Evolutionary conservation across 2,797 vertebrate species (phyloP).

Genomic region (Anomalospiza imberbis): DNA sequence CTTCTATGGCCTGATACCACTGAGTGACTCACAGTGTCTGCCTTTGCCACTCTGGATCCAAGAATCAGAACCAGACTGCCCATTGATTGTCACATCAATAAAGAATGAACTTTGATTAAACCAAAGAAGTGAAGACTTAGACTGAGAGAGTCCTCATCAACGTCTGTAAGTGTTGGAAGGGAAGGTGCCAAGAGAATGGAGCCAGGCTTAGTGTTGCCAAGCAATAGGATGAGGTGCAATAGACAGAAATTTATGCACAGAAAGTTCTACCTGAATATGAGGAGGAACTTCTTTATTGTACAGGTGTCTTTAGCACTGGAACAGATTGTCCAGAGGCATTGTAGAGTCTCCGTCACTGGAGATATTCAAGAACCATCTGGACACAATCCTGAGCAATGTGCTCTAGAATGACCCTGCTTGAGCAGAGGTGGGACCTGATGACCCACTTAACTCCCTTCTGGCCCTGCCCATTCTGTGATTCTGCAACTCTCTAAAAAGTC

Average conservation of each 20-base stretch:
- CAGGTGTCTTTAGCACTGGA: too few species aligned
- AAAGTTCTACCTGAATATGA: not conserved
- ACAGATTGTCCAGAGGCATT: not conserved
- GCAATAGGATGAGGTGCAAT: not conserved
- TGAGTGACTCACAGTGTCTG: not conserved
- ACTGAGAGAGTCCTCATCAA: not conserved
- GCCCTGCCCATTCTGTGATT: not conserved
- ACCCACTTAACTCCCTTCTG: not conserved
- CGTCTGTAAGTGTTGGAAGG: fast-evolving
- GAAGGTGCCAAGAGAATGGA: not conserved
- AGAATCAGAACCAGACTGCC: not conserved
- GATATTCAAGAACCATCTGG: not conserved
- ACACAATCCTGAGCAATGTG: not conserved
- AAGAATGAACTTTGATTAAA: not conserved
- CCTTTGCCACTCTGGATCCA: not conserved
- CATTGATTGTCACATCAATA: not conserved
- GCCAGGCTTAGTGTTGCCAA: not conserved
- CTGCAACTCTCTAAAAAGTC: not conserved
- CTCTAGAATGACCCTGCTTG: not conserved
- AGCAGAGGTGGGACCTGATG: not conserved
- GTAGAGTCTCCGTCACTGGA: not conserved
- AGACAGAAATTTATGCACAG: not conserved
- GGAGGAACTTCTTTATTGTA: not conserved
- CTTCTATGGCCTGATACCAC: not conserved
- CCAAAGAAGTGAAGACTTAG: not conserved